These are phyloP conservation scores for Pyrochroa serraticornis DNA, from an alignment of 2,888 invertebrate species.

Conservation along the genomic window DNA sequence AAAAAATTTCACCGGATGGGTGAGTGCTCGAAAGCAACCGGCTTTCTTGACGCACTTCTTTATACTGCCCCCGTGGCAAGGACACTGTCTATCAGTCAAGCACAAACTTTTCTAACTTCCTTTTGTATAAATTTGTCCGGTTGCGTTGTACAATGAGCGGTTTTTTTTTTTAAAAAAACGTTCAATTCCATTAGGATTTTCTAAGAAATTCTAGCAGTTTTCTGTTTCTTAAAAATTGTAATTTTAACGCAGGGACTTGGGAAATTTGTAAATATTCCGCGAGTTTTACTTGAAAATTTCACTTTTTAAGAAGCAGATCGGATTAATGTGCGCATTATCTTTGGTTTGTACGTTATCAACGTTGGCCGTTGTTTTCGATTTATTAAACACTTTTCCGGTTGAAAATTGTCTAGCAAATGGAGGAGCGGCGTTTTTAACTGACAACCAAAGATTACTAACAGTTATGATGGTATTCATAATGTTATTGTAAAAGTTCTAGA, in stretches of 20 bases:
- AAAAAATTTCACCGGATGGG: neutral
- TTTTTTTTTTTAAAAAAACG: constrained; percentile 25
- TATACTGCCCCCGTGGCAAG: constrained; percentile 5
- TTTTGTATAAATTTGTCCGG: constrained; percentile 38
- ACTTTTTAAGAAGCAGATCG: constrained; percentile 5
- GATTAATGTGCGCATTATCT: constrained; percentile 16
- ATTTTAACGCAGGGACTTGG: constrained; percentile 31
- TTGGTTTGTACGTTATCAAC: constrained; percentile 23
- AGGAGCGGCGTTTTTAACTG: constrained; percentile 15
- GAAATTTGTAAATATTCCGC: constrained; percentile 26
- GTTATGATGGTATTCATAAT: constrained; percentile 23
- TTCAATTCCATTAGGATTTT: constrained; percentile 40
- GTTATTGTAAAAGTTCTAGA: constrained; percentile 36
- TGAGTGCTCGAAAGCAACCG: neutral
- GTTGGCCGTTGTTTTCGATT: constrained; percentile 15
- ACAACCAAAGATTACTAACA: constrained; percentile 27
- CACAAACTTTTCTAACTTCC: constrained; percentile 44
- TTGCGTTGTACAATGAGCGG: constrained; percentile 28
- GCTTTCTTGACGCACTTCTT: constrained; percentile 1
- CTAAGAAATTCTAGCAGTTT: constrained; percentile 27
- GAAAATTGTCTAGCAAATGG: constrained; percentile 20
- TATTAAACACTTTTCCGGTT: constrained; percentile 17
- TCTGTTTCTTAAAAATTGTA: constrained; percentile 24
- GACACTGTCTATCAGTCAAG: constrained; percentile 26
- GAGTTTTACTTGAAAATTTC: constrained; percentile 20